These are phyloP conservation scores for Drosophila truncata DNA, from an alignment of 1,140 invertebrate genomes.

Conservation along the genomic window DNA sequence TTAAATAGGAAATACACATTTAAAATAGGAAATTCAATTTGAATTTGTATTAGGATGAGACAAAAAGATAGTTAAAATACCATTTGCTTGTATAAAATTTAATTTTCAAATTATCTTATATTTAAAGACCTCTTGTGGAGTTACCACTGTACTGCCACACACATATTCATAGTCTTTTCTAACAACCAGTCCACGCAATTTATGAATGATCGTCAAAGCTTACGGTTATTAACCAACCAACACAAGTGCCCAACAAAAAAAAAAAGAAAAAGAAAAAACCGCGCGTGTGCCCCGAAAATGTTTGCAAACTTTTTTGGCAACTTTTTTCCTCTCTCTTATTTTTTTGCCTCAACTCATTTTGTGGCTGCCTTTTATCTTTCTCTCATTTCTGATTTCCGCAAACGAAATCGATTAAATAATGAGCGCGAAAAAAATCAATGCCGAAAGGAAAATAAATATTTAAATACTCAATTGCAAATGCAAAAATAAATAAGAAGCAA, in stretches of 20 bases:
- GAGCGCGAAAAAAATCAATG: slow-evolving; percentile 44
- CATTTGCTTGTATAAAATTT: not conserved
- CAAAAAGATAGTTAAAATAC: not conserved
- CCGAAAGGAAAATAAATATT: slow-evolving; percentile 67
- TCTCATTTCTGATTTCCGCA: slow-evolving; percentile 70
- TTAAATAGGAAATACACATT: not conserved
- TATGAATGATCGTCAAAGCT: slow-evolving; percentile 78
- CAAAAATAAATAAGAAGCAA: slow-evolving; percentile 45
- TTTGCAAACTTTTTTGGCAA: slow-evolving; percentile 59
- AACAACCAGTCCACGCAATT: slow-evolving; percentile 72
- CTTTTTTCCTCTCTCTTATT: slow-evolving; percentile 22
- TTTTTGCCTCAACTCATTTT: slow-evolving; percentile 32
- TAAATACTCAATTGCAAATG: slow-evolving; percentile 56
- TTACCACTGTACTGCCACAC: slow-evolving; percentile 10
- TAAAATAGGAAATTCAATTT: not conserved
- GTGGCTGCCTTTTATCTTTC: slow-evolving; percentile 56
- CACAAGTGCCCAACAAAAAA: slow-evolving; percentile 46
- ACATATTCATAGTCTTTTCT: slow-evolving; percentile 20
- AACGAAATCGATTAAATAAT: slow-evolving; percentile 80
- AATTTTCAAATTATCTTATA: not conserved
- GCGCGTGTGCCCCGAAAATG: slow-evolving; percentile 56
- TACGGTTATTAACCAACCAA: slow-evolving; percentile 75
- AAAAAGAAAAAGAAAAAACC: not conserved
- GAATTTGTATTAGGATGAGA: too few relatives aligned
- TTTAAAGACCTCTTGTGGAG: not conserved